Evolutionary conservation across 2,797 vertebrate species (phyloP), one percentile per base, ranked within the genome.

Genomic region (Peromyscus nudipes): DNA sequence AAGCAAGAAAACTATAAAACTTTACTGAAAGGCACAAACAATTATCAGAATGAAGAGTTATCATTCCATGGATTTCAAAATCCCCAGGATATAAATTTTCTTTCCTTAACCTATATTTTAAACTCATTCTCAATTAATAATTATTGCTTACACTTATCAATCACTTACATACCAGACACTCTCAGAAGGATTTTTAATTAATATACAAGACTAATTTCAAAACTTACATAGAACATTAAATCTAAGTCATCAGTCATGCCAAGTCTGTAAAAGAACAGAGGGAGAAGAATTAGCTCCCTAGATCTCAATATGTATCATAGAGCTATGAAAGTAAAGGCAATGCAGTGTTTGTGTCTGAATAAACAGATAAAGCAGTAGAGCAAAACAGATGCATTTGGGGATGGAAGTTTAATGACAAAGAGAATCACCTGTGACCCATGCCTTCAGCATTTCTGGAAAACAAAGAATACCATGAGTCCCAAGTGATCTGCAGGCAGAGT

Each of bases 181-280:
- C 90, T 90, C 64, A 65, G 60, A 64, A 79, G 40, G n/a, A 69
- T 84, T 79, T 77, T 85, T 75, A 94, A 89, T 89, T 89, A 75
- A 90, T 40, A 89, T 76, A 60, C 31, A 37, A 84, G 92, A 80
- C 49, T 60, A 81, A 86, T 85, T 95, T 92, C 64, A 60, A 86
- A 67, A 67, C 21, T 17, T 49, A 60, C 60, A 75, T 17, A 76
- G 64, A 75, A n/a, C 73, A 89, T 80, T 89, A 75, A 37, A 29
- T 80, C 85, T n/a, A 25, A 52, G 49, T 16, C 25, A 75, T 64
- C 34, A 43, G 37, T 40, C 49, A 14, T 40, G 46, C 37, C 21
- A 60, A 65, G 19, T 77, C 85, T 85, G 80, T 85, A 40, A 75
- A 67, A 60, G 73, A 91, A 65, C 37, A 73, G 23, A 37, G 12